phyloP scores from a whole-genome alignment of 2,797 vertebrate species.

The Morelia viridis region DNA sequence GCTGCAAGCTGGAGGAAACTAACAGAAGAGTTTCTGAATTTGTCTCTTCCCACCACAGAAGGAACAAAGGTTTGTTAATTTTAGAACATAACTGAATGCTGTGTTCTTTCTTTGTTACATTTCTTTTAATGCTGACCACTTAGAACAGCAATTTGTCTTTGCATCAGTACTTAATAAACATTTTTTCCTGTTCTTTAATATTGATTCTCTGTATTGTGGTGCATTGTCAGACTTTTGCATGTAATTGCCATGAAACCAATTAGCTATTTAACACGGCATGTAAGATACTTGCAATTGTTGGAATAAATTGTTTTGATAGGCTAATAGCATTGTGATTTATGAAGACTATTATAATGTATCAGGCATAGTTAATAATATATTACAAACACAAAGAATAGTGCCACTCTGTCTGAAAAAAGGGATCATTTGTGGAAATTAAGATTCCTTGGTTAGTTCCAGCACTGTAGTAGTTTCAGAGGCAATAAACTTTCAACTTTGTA shows the following conservation, averaged over 20 bases:
- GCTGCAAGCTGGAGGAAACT: conserved; percentile 91
- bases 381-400: neutral
- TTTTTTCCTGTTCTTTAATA: neutral
- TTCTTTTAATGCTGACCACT: neutral
- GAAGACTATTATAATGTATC: neutral
- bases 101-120: fast-evolving
- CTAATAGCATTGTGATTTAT: neutral
- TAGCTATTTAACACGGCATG: neutral
- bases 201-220: neutral
- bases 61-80: conserved; percentile 80
- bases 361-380: neutral
- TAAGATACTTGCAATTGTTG: neutral
- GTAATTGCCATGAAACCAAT: neutral
- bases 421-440: neutral
- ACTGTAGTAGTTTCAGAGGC: neutral
- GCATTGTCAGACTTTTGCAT: neutral
- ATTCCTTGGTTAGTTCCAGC: neutral
- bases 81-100: neutral
- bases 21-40: conserved; percentile 89
- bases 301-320: neutral
- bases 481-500: neutral
- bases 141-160: neutral
- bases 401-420: neutral
- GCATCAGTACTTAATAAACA: neutral
- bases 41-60: conserved; percentile 81